Base-by-base conservation (phyloP, 1,140 invertebrate genomes). In the Hylyphantes graminicola region DNA sequence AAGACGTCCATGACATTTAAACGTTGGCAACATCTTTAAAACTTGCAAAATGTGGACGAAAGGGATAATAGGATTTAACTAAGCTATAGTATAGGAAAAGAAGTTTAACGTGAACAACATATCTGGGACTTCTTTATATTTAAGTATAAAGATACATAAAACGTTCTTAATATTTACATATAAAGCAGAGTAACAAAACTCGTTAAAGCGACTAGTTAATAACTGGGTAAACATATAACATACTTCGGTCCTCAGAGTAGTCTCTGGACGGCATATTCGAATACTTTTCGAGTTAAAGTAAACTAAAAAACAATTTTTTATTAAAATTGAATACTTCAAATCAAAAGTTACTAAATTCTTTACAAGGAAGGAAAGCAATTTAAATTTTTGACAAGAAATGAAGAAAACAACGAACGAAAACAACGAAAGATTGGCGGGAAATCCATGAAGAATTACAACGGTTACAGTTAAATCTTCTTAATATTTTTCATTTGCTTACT, bases 241-340 rank as follows among this genome's bases (percentile, higher is more conserved):
- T 77, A 77, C 75, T 65, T 77, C 15, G 51, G 15, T 77, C 75
- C 21, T 77, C 75, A 10, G 75, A 21, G 17, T 77, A 77, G 50
- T 77, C 50, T 19, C 75, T 77, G 8, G 63, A 35, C 8, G 75
- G 75, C 75, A 77, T 77, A 7, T 77, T 77, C 13, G 50, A 50
- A 17, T 50, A 50, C 12, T 50, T n/a, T 9, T 67, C 8, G 11
- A n/a, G n/a, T n/a, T n/a, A n/a, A n/a, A 51, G 48, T 15, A 48
- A 65, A 17, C 10, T 65, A 65, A n/a, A 65, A 17, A 65, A n/a
- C 17, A n/a, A n/a, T n/a, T n/a, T n/a, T n/a, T 61, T 17, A 61
- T 15, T 61, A 3, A 61, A 61, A 17, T 61, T 17, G 3, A 15
- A 61, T 15, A 61, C 17, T 61, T 61, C 3, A 15, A 61, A 17